Percentiles rank a stretch among this genome's conserved stretches.
Conservation (phyloP, 2,888 invertebrate species). For the Philereme vetulata region DNA sequence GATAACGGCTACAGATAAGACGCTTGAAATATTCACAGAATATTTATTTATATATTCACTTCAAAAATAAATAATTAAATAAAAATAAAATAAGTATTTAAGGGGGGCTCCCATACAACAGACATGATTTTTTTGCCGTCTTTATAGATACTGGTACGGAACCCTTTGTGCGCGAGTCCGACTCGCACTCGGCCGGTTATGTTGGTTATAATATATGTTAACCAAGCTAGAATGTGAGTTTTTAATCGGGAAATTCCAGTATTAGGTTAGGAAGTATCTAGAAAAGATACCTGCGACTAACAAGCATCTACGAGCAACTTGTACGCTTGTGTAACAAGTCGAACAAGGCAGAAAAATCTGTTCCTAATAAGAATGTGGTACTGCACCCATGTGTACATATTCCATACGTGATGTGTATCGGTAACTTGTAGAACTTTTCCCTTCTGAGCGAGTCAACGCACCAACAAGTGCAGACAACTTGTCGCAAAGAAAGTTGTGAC, state of each 20-base stretch:
- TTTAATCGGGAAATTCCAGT: constrained; percentile 10
- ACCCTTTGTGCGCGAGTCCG: too few relatives aligned
- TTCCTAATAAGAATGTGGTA: constrained; percentile 33
- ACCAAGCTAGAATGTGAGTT: too few relatives aligned
- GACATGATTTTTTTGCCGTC: too few relatives aligned
- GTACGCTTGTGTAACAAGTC: constrained; percentile 26
- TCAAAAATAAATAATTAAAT: too few relatives aligned
- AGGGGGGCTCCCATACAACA: too few relatives aligned
- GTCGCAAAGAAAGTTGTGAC: constrained; percentile 65
- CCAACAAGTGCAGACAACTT: constrained; percentile 38
- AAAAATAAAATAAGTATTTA: too few relatives aligned
- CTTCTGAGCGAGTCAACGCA: constrained; percentile 56
- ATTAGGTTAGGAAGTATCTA: constrained; percentile 18
- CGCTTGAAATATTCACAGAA: too few relatives aligned
- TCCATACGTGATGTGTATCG: constrained; percentile 29
- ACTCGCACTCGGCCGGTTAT: too few relatives aligned
- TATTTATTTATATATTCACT: too few relatives aligned
- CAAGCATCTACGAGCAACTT: background rate
- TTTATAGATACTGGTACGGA: too few relatives aligned
- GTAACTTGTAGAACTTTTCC: constrained; percentile 57
- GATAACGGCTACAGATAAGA: too few relatives aligned
- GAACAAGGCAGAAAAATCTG: constrained; percentile 36
- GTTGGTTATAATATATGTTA: too few relatives aligned
- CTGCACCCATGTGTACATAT: constrained; percentile 28
- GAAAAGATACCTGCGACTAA: constrained; percentile 11